phyloP scores from a whole-genome alignment of 2,888 invertebrate species.

The Ceraclea dissimilis region DNA sequence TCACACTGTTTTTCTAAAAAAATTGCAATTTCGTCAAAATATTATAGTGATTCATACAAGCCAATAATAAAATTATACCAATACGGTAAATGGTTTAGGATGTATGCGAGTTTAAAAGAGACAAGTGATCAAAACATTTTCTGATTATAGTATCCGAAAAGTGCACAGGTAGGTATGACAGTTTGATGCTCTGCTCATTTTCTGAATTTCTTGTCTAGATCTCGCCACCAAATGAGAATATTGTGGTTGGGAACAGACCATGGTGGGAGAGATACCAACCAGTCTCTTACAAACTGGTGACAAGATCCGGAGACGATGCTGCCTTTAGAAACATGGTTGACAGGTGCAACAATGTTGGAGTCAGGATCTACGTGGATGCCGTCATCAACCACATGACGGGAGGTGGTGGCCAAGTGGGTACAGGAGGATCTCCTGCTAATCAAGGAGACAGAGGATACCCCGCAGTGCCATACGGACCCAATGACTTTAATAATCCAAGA shows the following conservation, averaged over 20 bases:
- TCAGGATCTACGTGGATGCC: slow-evolving; percentile 70
- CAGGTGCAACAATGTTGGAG: slow-evolving; percentile 68
- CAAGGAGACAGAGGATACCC: slow-evolving; percentile 41
- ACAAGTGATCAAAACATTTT: too few relatives aligned
- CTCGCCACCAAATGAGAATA: slow-evolving; percentile 23
- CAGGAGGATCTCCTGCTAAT: slow-evolving; percentile 51
- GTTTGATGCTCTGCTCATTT: too few relatives aligned
- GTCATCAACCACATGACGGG: slow-evolving; percentile 74
- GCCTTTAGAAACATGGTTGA: slow-evolving; percentile 67
- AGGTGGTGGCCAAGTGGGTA: slow-evolving; percentile 45
- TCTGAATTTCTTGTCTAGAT: slow-evolving; percentile 7
- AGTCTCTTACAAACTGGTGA: slow-evolving; percentile 62
- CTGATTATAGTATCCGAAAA: too few relatives aligned
- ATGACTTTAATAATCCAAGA: slow-evolving; percentile 49
- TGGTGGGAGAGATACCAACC: slow-evolving; percentile 88
- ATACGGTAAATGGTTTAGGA: too few relatives aligned
- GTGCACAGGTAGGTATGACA: too few relatives aligned
- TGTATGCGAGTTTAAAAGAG: too few relatives aligned
- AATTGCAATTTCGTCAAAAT: too few relatives aligned
- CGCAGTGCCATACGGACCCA: slow-evolving; percentile 46
- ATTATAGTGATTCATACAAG: too few relatives aligned
- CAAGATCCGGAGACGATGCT: slow-evolving; percentile 64
- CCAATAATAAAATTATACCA: too few relatives aligned
- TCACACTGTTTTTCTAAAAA: too few relatives aligned
- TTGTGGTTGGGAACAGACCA: slow-evolving; percentile 41